A percentile compares a stretch with the other conserved stretches of the same genome.
phyloP scores from a whole-genome alignment of 1,140 invertebrate species.

The Brachionus angularis region DNA sequence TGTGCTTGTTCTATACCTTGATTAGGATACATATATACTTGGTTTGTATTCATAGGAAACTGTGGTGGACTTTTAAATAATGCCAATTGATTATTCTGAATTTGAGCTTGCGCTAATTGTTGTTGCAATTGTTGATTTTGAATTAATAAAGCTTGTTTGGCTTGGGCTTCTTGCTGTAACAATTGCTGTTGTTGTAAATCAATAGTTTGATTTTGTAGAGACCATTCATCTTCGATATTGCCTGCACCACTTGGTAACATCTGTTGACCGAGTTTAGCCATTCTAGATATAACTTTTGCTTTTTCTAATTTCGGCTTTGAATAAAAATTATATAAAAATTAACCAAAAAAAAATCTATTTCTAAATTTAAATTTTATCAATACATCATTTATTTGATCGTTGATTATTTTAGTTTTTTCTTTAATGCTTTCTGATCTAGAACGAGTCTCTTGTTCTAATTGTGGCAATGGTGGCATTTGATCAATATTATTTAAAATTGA shows the following conservation, averaged over 20 bases:
- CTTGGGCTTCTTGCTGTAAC: background rate
- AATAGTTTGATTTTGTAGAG: background rate
- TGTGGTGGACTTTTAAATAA: conserved; percentile 25
- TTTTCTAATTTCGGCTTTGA: conserved; percentile 50
- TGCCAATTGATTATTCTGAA: conserved; percentile 20
- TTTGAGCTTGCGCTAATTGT: conserved; percentile 21
- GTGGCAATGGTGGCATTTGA: conserved; percentile 49
- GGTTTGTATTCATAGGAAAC: too few species aligned
- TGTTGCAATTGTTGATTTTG: conserved; percentile 8
- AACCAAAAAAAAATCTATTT: background rate
- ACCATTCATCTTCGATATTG: too few species aligned
- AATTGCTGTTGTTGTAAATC: background rate
- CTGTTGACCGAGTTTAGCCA: conserved; percentile 58
- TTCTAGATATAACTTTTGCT: conserved; percentile 57
- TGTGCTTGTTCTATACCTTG: too few species aligned
- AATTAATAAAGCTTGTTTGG: background rate
- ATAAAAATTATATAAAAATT: conserved; percentile 45
- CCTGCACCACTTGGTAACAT: conserved; percentile 54
- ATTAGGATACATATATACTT: too few species aligned
- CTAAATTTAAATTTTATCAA: background rate
- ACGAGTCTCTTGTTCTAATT: background rate
- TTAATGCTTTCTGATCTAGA: conserved; percentile 22
- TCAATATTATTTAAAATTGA: conserved; percentile 41
- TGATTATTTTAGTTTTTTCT: conserved; percentile 36
- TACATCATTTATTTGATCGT: conserved; percentile 42